A percentile compares a stretch with the other conserved stretches of the same genome.
Evolutionary conservation across 2,888 invertebrate genomes (phyloP).

Genomic region (Zonitis immaculata): DNA sequence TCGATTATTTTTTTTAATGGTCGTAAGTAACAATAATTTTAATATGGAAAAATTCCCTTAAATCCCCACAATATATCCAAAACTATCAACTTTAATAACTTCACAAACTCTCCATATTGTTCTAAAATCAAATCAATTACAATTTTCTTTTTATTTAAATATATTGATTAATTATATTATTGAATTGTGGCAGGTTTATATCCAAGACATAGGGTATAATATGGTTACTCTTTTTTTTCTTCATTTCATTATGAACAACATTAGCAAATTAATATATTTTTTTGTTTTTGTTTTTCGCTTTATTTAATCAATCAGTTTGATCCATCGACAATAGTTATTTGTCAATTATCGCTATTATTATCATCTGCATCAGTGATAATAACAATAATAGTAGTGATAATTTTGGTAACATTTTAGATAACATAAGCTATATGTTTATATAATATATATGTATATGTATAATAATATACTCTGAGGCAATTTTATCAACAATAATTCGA

Average conservation of each 20-base stretch:
- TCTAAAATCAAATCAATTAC: background rate
- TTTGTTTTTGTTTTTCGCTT: no score
- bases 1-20: no score
- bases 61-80: no score
- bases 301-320: background rate
- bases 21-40: no score
- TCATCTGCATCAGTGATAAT: conserved; percentile 7
- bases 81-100: no score
- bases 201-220: background rate
- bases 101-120: no score
- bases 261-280: background rate
- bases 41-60: no score
- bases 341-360: conserved; percentile 3
- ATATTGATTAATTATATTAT: background rate
- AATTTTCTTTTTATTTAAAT: background rate
- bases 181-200: background rate
- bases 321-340: background rate
- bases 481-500: conserved; percentile 26
- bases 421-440: conserved; percentile 22
- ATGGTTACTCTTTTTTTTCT: background rate
- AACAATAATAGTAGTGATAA: conserved; percentile 7
- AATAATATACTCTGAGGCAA: conserved; percentile 21
- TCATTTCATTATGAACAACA: conserved; percentile 5
- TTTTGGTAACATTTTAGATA: conserved; percentile 16
- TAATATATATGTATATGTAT: no score